phyloP scores from a whole-genome alignment of 1,140 invertebrate genomes.

The Nasonia giraulti region DNA sequence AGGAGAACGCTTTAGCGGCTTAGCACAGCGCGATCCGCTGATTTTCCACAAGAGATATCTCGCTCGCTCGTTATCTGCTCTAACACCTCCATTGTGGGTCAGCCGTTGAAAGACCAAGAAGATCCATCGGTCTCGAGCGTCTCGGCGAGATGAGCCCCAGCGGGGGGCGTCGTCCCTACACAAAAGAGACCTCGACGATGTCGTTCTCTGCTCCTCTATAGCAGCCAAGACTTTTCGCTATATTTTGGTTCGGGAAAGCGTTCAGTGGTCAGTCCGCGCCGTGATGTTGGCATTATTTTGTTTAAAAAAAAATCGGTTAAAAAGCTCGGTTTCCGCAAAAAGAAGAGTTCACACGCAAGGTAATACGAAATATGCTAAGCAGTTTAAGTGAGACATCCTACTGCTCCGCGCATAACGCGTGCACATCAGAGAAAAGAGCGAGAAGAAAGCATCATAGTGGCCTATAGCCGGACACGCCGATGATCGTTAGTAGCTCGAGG shows the following conservation, averaged over 20 bases:
- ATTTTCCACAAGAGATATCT: constrained; percentile 46
- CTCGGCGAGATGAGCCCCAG: constrained; percentile 46
- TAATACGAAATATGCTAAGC: not conserved
- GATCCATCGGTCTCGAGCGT: constrained; percentile 35
- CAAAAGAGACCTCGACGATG: constrained; percentile 40
- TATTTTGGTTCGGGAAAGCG: not conserved
- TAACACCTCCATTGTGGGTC: constrained; percentile 52
- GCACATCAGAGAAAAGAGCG: not conserved
- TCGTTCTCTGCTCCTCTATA: constrained; percentile 33
- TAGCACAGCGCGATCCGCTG: constrained; percentile 29
- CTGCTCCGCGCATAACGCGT: not conserved
- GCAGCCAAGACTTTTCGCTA: constrained; percentile 31
- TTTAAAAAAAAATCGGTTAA: not conserved
- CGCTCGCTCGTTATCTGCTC: constrained; percentile 49
- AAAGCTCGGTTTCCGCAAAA: too few species aligned
- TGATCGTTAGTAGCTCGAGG: constrained; percentile 23
- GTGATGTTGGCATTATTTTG: not conserved
- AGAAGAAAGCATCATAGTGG: not conserved
- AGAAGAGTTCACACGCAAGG: not conserved
- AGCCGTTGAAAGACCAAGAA: constrained; percentile 40
- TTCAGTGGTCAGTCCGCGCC: not conserved
- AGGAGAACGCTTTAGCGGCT: constrained; percentile 41
- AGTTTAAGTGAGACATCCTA: not conserved
- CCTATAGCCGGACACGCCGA: not conserved
- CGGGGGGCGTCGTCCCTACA: constrained; percentile 27